phyloP scores from a whole-genome alignment of 37 sponge, comb jelly and placozoan genomes.

The Aplysina aerophoba region DNA sequence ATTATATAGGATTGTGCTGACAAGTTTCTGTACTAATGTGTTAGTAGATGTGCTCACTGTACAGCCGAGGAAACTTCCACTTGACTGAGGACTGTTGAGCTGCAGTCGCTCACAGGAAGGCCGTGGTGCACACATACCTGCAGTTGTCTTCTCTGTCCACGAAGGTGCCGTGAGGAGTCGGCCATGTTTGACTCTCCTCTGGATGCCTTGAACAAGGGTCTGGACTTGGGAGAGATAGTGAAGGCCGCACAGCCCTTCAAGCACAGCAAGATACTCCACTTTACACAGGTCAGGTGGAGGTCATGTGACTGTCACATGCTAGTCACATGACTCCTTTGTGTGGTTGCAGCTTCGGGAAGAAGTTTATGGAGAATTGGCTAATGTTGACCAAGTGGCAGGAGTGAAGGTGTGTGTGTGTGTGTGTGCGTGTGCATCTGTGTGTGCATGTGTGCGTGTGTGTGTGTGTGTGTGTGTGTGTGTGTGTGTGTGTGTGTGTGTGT shows the following conservation, averaged over 20 bases:
- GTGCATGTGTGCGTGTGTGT: conserved; percentile 56
- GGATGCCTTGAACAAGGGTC: conserved; percentile 43
- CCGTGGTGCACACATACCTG: neutral
- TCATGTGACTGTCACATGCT: neutral
- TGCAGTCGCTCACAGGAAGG: too few relatives aligned
- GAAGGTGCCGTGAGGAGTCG: conserved; percentile 4
- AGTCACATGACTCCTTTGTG: neutral
- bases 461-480: conserved; percentile 63
- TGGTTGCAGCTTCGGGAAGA: conserved; percentile 49
- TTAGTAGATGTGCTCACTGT: too few relatives aligned
- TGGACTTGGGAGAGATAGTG: neutral
- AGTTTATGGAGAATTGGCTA: conserved; percentile 51
- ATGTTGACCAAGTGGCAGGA: conserved; percentile 41
- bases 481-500: conserved; percentile 44
- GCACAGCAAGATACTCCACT: conserved; percentile 8
- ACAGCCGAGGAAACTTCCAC: too few relatives aligned
- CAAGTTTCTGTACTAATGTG: too few relatives aligned
- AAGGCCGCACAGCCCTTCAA: neutral
- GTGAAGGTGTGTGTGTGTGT: conserved; percentile 38
- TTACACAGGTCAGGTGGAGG: neutral
- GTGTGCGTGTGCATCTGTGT: conserved; percentile 51
- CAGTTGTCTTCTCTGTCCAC: neutral
- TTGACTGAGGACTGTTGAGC: too few relatives aligned
- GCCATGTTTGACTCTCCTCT: conserved; percentile 25
- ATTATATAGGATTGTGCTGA: too few relatives aligned